Evolutionary conservation across 2,888 invertebrate species (phyloP).

Genomic region (Siphlonurus alternatus): DNA sequence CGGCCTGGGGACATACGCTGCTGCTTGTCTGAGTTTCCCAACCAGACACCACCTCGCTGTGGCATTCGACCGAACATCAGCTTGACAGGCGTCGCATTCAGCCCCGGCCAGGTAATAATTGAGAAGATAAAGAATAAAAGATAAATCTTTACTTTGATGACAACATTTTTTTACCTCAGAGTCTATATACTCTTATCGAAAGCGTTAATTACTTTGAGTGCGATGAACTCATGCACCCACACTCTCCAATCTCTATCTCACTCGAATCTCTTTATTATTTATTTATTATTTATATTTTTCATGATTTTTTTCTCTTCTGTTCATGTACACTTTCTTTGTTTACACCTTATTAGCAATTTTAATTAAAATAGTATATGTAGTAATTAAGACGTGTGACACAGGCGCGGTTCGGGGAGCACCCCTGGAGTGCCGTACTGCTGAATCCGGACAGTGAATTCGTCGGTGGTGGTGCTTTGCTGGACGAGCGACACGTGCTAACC

Average conservation of each 20-base stretch:
- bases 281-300: no score
- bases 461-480: slow-evolving; percentile 54
- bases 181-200: no score
- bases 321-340: no score
- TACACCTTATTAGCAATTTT: background rate
- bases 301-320: no score
- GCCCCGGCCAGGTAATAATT: background rate
- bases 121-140: no score
- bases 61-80: background rate
- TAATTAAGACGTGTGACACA: slow-evolving; percentile 23
- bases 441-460: slow-evolving; percentile 43
- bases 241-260: no score
- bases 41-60: background rate
- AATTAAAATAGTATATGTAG: background rate
- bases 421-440: slow-evolving; percentile 49
- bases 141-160: no score
- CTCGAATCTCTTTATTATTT: no score
- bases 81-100: background rate
- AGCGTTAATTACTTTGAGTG: no score
- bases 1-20: background rate
- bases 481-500: slow-evolving; percentile 48
- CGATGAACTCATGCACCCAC: no score
- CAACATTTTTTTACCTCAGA: no score
- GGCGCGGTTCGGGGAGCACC: slow-evolving; percentile 49
- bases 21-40: background rate